phyloP scores from a whole-genome alignment of 2,113 vertebrate genomes.

The Rhagologus leucostigma region DNA sequence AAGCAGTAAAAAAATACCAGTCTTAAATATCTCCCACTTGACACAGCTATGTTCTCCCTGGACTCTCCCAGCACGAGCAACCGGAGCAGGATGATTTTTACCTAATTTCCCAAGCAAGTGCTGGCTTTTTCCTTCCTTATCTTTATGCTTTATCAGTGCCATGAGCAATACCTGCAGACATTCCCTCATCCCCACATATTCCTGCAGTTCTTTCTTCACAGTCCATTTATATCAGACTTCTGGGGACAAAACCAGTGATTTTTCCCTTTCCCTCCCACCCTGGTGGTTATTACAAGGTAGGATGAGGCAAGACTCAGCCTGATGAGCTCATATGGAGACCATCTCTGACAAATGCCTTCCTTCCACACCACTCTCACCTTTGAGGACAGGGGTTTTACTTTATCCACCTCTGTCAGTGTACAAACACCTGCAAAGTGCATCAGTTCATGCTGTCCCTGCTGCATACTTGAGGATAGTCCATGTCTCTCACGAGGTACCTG shows the following conservation, averaged over 20 bases:
- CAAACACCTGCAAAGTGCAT: not conserved
- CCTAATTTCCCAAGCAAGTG: not conserved
- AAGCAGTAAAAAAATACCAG: not conserved
- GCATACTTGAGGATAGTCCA: not conserved
- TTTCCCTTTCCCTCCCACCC: not conserved
- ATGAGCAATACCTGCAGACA: not conserved
- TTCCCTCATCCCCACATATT: not conserved
- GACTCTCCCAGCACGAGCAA: not conserved
- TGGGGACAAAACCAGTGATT: not conserved
- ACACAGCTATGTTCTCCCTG: not conserved
- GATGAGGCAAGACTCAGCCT: not conserved
- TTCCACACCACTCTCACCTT: not conserved
- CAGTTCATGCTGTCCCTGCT: not conserved
- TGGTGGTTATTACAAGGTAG: not conserved
- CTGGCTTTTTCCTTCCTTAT: not conserved
- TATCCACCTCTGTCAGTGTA: not conserved
- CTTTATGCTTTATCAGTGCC: not conserved
- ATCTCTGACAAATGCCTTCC: not conserved
- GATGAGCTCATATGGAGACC: not conserved
- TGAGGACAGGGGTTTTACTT: not conserved
- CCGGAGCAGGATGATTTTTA: not conserved
- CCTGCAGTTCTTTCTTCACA: not conserved
- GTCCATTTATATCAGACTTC: not conserved
- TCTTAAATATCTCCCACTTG: not conserved
- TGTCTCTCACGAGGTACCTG: fast-evolving